Evolutionary conservation across 2,797 vertebrate genomes (phyloP).

Genomic region (Gambelia wislizenii): DNA sequence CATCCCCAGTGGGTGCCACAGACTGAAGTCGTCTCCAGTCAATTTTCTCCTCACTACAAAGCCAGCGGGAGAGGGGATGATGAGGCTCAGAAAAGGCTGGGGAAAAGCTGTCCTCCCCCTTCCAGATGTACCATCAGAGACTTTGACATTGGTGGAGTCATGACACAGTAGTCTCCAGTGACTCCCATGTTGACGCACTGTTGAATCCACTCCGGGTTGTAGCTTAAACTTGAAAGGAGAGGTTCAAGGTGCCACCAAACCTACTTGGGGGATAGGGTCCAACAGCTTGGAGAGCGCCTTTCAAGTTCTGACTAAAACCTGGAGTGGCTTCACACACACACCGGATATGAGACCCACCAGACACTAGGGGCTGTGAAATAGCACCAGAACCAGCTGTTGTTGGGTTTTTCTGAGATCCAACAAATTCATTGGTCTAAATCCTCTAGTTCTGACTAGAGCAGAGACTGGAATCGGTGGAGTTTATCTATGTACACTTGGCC

Average conservation of each 20-base stretch:
- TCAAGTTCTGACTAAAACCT: no score
- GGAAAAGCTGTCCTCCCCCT: neutral
- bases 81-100: fast-evolving
- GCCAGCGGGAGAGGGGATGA: neutral
- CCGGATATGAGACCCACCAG: neutral
- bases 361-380: neutral
- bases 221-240: no score
- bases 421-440: no score
- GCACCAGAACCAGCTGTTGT: neutral
- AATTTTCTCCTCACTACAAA: neutral
- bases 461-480: no score
- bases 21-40: fast-evolving
- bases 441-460: neutral
- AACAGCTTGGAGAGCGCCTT: no score
- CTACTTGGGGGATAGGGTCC: no score
- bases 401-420: no score
- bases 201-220: no score
- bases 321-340: neutral
- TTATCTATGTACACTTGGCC: no score
- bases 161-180: no score
- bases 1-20: neutral
- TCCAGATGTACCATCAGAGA: neutral
- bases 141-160: neutral
- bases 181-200: no score
- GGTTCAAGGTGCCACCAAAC: no score